A percentile compares a stretch with the other conserved stretches of the same genome.
Conservation (phyloP, 1,140 invertebrate species). For the Potamilus streckersoni region DNA sequence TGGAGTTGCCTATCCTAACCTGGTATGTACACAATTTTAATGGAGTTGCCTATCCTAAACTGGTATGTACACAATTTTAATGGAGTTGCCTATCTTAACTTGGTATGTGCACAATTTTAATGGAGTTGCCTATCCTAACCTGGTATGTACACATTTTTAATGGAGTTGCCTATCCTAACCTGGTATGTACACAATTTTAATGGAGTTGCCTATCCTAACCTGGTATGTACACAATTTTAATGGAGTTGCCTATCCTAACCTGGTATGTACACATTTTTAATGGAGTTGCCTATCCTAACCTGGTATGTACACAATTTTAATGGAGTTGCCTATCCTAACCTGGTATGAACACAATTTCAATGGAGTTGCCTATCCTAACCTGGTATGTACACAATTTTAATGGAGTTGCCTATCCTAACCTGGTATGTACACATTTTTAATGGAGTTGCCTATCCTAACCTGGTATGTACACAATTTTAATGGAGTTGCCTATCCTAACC, state of each 20-base stretch:
- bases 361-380: conserved; percentile 62
- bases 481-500: conserved; percentile 62
- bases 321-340: conserved; percentile 62
- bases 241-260: conserved; percentile 62
- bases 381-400: conserved; percentile 46
- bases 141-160: conserved; percentile 46
- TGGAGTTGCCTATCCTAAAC: conserved; percentile 62
- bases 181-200: conserved; percentile 46
- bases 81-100: conserved; percentile 62
- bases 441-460: conserved; percentile 62
- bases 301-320: conserved; percentile 46
- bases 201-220: conserved; percentile 62
- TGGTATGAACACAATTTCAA: conserved; percentile 45
- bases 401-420: conserved; percentile 62
- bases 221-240: conserved; percentile 46
- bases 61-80: conserved; percentile 46
- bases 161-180: conserved; percentile 62
- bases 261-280: conserved; percentile 46
- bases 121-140: conserved; percentile 62
- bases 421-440: conserved; percentile 46
- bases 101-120: conserved; percentile 45
- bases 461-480: conserved; percentile 46
- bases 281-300: conserved; percentile 62
- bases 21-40: conserved; percentile 46
- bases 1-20: conserved; percentile 62